Base-by-base conservation (phyloP, 1,140 invertebrate species). In the Vollenhovia emeryi region DNA sequence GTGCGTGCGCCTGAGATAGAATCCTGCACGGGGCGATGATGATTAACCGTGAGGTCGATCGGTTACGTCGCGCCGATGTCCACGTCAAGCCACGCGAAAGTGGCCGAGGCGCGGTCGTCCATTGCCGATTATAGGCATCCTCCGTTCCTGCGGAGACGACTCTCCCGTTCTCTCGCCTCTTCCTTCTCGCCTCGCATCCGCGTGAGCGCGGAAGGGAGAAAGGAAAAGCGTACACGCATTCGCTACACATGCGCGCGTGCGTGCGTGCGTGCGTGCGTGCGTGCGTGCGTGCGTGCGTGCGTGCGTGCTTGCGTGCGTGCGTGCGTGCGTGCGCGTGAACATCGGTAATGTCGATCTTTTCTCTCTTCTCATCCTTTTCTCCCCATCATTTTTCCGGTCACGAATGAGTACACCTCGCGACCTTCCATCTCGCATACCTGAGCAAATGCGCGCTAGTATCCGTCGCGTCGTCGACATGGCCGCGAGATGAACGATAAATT, bases 81-180 rank as follows among this genome's bases (percentile, higher is more conserved):
- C 88, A 80, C 73, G 83, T 87, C 84, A 85, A 83, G 88, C 59
- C 79, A 84, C 88, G 92, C 88, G 92, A 93, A 94, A 94, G 93
- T 93, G 88, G 60, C 83, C 83, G 84, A 93, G 92, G 91, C 76
- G 93, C 93, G 92, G 92, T 93, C 90, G 88, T 89, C 86, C 91
- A 93, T 93, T 93, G 91, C 93, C 93, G 92, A 94, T 94, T 94
- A 94, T 93, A 92, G 93, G 89, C 93, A 93, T 94, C 87, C 88
- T 87, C 87, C 86, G 76, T 80, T 85, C 78, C 62, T 59, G 62
- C 27, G 24, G 71, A 76, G 66, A 86, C 78, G 71, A 45, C 71
- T 69, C 55, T 69, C 78, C 68, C 43, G 21, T n/a, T n/a, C 50
- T 75, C 74, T 76, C 43, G 24, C 27, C 50, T 43, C 7, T 50